Evolutionary conservation across 2,888 invertebrate species (phyloP).

Genomic region (Luperina nickerlii): DNA sequence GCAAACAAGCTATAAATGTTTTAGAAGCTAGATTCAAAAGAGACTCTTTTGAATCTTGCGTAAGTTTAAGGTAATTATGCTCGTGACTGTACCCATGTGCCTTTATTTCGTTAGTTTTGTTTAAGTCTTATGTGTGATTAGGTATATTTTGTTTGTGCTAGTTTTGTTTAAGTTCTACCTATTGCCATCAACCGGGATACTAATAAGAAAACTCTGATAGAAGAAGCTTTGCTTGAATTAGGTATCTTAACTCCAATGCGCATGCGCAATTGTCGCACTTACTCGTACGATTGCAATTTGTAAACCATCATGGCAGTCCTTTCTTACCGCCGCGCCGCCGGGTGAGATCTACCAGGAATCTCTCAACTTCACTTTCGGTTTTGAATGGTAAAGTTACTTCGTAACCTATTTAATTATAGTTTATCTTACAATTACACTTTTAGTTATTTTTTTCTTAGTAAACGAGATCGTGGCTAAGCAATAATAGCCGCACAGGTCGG

Average conservation of each 20-base stretch:
- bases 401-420: neutral
- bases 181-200: neutral
- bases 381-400: neutral
- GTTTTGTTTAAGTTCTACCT: neutral
- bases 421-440: neutral
- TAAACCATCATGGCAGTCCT: neutral
- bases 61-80: neutral
- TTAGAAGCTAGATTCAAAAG: neutral
- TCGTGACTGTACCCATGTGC: neutral
- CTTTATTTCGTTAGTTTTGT: neutral
- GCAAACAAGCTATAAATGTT: neutral
- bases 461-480: neutral
- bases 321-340: no score
- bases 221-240: neutral
- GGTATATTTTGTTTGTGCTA: neutral
- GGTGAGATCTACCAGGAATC: neutral
- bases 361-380: neutral
- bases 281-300: neutral
- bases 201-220: neutral
- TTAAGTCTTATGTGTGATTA: neutral
- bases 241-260: neutral
- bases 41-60: neutral
- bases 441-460: neutral
- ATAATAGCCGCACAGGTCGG: neutral
- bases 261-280: neutral